Evolutionary conservation across 2,888 invertebrate genomes (phyloP).

Genomic region (Diloba caeruleocephala): DNA sequence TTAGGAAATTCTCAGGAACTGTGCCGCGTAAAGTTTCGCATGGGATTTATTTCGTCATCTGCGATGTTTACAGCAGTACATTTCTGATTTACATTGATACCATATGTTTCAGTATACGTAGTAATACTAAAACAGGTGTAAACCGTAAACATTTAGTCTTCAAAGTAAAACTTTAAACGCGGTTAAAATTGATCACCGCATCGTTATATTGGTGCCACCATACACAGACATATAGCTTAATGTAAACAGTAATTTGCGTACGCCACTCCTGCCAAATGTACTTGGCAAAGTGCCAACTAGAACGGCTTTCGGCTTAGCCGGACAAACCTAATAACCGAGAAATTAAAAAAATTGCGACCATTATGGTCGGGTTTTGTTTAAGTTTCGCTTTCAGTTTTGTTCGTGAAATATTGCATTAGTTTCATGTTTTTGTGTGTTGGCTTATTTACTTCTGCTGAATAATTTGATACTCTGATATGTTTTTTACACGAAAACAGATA

Average conservation of each 20-base stretch:
- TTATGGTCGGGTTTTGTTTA: slow-evolving; percentile 32
- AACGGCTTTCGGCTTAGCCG: slow-evolving; percentile 47
- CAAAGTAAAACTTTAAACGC: slow-evolving; percentile 14
- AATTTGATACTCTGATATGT: too few relatives aligned
- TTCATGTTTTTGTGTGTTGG: neutral
- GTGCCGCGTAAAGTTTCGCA: too few relatives aligned
- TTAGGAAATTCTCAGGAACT: too few relatives aligned
- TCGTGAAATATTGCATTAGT: slow-evolving; percentile 27
- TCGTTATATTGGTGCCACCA: slow-evolving; percentile 20
- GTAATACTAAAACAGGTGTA: slow-evolving; percentile 10
- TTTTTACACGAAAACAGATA: too few relatives aligned
- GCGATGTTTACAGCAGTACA: too few relatives aligned
- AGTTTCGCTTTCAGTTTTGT: slow-evolving; percentile 17
- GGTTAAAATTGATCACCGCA: slow-evolving; percentile 37
- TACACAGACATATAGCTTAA: slow-evolving; percentile 46
- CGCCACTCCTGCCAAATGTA: slow-evolving; percentile 72
- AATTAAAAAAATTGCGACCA: slow-evolving; percentile 60
- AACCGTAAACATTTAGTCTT: slow-evolving; percentile 1
- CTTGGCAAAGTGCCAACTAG: slow-evolving; percentile 71
- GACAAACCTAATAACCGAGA: slow-evolving; percentile 61
- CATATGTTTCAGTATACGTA: too few relatives aligned
- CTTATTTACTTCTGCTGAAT: neutral
- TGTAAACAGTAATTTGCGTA: slow-evolving; percentile 78
- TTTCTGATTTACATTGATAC: too few relatives aligned
- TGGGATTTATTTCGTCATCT: too few relatives aligned